Conservation (phyloP, 1,140 invertebrate species). For the Anthonomus grandis region DNA sequence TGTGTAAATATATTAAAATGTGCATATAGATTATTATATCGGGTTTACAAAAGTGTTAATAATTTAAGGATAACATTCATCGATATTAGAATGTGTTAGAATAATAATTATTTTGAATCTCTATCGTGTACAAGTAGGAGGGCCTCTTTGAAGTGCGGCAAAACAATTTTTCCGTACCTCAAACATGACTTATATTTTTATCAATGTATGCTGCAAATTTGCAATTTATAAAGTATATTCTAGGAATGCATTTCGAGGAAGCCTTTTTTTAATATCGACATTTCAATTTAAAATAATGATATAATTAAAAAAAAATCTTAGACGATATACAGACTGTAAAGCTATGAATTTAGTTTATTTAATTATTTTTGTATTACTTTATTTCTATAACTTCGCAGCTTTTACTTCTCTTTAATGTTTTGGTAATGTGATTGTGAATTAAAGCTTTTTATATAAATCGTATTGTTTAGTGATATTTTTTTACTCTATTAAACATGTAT, state of each 20-base stretch:
- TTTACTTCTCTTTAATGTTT: conserved; percentile 38
- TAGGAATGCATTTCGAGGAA: conserved; percentile 22
- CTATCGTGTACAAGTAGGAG: conserved; percentile 37
- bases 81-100: conserved; percentile 42
- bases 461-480: conserved; percentile 49
- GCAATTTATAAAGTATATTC: conserved; percentile 9
- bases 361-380: conserved; percentile 29
- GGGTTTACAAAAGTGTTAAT: conserved; percentile 47
- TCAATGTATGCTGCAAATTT: conserved; percentile 21
- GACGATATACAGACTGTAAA: conserved; percentile 34
- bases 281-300: conserved; percentile 39
- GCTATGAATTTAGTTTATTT: conserved; percentile 14
- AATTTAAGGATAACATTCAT: conserved; percentile 42
- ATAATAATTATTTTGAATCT: conserved; percentile 38
- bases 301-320: conserved; percentile 37
- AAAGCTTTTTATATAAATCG: conserved; percentile 48
- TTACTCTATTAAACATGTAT: conserved; percentile 48
- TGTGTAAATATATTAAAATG: conserved; percentile 50
- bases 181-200: conserved; percentile 32
- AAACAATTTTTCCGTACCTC: conserved; percentile 8
- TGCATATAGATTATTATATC: conserved; percentile 48
- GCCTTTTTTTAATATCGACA: conserved; percentile 40
- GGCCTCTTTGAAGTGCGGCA: conserved; percentile 32
- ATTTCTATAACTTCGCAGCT: conserved; percentile 26
- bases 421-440: conserved; percentile 47